These are phyloP conservation scores for Lasioglossum pauxillum DNA, from an alignment of 2,888 invertebrate species.

Conservation along the genomic window DNA sequence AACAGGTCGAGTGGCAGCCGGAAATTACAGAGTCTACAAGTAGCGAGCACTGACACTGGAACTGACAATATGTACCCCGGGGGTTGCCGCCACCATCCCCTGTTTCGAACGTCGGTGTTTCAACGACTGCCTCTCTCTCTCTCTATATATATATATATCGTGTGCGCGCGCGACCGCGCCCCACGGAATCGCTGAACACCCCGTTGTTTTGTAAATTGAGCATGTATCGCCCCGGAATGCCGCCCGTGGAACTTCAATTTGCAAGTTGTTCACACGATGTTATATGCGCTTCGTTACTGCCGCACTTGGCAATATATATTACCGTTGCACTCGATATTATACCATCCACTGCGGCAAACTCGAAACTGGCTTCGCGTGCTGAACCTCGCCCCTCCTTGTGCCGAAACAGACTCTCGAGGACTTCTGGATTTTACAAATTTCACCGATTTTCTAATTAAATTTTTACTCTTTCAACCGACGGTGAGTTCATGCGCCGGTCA, in stretches of 20 bases:
- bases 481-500: background rate
- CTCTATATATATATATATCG: no score
- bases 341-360: background rate
- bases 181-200: background rate
- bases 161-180: background rate
- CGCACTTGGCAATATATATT: background rate
- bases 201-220: conserved; percentile 35
- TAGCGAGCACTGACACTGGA: conserved; percentile 63
- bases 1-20: conserved; percentile 81
- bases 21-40: conserved; percentile 82
- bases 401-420: background rate
- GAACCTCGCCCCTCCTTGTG: background rate
- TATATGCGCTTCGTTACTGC: background rate
- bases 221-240: background rate
- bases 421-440: background rate
- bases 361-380: background rate
- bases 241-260: conserved; percentile 11
- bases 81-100: conserved; percentile 19
- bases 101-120: conserved; percentile 5
- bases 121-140: background rate
- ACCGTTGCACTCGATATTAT: conserved; percentile 7
- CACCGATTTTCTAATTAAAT: background rate
- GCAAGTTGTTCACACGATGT: conserved; percentile 7
- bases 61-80: conserved; percentile 71
- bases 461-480: background rate